Base-by-base conservation (phyloP, 2,888 invertebrate genomes). In the Allophyes oxyacanthae region DNA sequence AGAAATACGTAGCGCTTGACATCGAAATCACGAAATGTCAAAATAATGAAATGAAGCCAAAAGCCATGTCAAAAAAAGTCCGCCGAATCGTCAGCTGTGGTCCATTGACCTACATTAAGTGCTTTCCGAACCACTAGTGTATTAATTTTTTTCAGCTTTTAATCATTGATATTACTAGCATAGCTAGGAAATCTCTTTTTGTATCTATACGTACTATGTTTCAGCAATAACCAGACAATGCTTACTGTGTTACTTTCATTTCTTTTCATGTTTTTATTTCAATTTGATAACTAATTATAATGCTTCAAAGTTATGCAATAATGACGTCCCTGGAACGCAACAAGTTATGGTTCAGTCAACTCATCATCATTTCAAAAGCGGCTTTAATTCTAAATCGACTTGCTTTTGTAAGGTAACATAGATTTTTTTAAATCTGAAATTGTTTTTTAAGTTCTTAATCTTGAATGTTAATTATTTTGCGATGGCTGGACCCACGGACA, bases 1-100 rank as follows among this genome's bases (percentile, higher is more conserved):
- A 83, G 89, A 93, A 92, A 94, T 92, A 94, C 91, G 92, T 92
- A 93, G 92, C 92, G 90, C 90, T 92, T 94, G 93, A 94, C 94
- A 94, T 89, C 89, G 87, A 94, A 92, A 91, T 90, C 91, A 89
- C 88, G 88, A 94, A 91, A 92, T 90, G 94, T 94, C 94, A 94
- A 94, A 94, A 94, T 94, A 94, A 91, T 92, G 90, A 90, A 90
- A 90, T 90, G 90, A 93, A 92, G 89, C 90, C 89, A 90, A 91
- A 90, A 91, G 89, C 87, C 87, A 86, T 93, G 91, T 90, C 92
- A 92, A 91, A 93, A 91, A 92, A 92, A 92, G 88, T 90, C 88
- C 91, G 91, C 91, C 87, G 90, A 90, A 89, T 90, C 84, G 86
- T 88, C 86, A 86, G 83, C 82, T 84, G 83, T 84, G 77, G 82